Evolutionary conservation across 2,113 vertebrate species (phyloP).

Genomic region (Aramus guarauna): DNA sequence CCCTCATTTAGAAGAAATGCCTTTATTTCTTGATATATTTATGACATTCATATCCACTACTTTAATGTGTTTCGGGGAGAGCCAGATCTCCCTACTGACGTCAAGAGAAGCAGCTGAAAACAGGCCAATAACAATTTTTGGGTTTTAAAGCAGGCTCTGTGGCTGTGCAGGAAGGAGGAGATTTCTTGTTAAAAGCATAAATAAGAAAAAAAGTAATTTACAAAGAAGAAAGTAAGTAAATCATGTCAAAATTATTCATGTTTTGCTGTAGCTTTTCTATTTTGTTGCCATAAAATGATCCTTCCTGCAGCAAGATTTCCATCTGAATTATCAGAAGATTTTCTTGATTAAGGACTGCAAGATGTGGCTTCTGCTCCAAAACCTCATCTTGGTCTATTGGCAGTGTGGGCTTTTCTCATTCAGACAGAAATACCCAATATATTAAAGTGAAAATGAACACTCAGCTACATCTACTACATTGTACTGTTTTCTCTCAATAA

Average conservation of each 20-base stretch:
- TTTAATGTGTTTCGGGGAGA: background rate
- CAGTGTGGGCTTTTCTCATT: background rate
- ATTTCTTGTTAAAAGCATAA: background rate
- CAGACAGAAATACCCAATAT: background rate
- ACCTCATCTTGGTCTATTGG: background rate
- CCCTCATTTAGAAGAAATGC: background rate
- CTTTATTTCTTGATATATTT: background rate
- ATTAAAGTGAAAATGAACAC: background rate
- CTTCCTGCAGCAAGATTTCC: background rate
- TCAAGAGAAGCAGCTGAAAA: slow-evolving; percentile 1
- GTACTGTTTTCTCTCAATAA: background rate
- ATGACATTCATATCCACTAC: background rate
- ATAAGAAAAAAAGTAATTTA: background rate
- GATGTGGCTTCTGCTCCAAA: background rate
- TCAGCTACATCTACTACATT: background rate
- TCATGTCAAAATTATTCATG: background rate
- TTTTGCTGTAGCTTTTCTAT: background rate
- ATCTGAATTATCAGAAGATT: background rate
- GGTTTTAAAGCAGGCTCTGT: background rate
- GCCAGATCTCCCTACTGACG: background rate
- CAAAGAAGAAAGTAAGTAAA: background rate
- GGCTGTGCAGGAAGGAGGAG: background rate
- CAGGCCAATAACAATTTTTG: background rate
- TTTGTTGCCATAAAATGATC: background rate
- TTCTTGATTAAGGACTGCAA: background rate